Evolutionary conservation across 2,888 invertebrate genomes (phyloP).

Genomic region (Hypsopygia costalis): DNA sequence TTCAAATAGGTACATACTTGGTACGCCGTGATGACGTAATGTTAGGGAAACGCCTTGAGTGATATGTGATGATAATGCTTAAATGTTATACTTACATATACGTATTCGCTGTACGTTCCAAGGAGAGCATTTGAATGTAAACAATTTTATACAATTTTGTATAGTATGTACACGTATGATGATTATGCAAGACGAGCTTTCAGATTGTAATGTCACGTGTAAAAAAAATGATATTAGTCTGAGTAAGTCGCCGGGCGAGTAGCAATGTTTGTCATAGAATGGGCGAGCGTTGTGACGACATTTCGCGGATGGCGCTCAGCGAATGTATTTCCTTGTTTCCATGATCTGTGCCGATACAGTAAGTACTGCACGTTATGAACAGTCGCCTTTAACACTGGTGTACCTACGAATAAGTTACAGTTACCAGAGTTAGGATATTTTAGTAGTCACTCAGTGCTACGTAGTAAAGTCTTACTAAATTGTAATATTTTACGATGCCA

Average conservation of each 20-base stretch:
- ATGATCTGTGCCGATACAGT: slow-evolving; percentile 29
- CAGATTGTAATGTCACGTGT: slow-evolving; percentile 7
- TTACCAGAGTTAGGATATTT: slow-evolving; percentile 74
- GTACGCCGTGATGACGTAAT: slow-evolving; percentile 4
- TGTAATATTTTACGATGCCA: slow-evolving; percentile 66
- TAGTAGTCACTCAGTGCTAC: slow-evolving; percentile 62
- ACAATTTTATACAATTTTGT: slow-evolving; percentile 11
- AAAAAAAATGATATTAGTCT: no score
- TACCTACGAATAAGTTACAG: slow-evolving; percentile 67
- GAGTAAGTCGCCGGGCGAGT: no score
- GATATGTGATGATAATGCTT: slow-evolving; percentile 9
- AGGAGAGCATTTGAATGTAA: slow-evolving; percentile 8
- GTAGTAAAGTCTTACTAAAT: slow-evolving; percentile 54
- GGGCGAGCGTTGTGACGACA: no score
- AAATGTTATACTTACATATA: slow-evolving; percentile 6
- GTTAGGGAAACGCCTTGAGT: slow-evolving; percentile 3
- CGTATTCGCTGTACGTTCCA: slow-evolving; percentile 9
- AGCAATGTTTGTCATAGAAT: no score
- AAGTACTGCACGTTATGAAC: slow-evolving; percentile 33
- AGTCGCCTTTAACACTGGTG: slow-evolving; percentile 45
- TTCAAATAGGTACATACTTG: background rate
- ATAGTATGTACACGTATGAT: slow-evolving; percentile 4
- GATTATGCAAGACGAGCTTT: slow-evolving; percentile 5
- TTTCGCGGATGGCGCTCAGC: slow-evolving; percentile 5
- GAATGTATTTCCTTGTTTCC: slow-evolving; percentile 21